Evolutionary conservation across 92 coral and sea anemone genomes (phyloP).

Genomic region (Porites lobata): DNA sequence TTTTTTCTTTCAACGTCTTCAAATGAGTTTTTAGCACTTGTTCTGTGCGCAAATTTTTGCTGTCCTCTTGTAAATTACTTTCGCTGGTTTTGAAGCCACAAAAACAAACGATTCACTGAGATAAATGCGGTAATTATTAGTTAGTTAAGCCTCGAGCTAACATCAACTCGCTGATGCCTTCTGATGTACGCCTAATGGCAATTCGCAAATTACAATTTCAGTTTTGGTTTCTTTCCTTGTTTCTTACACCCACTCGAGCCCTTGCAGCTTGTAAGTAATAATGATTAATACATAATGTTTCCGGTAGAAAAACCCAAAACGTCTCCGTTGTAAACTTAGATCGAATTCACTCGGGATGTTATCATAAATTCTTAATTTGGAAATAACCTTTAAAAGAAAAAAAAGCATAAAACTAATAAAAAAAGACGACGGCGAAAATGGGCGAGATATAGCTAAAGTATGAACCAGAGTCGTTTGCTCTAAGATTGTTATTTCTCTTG

Average conservation of each 20-base stretch:
- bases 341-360: constrained; percentile 1
- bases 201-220: constrained; percentile 29
- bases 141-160: constrained; percentile 59
- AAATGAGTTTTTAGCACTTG: neutral
- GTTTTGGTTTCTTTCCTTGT: constrained; percentile 24
- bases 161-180: constrained; percentile 50
- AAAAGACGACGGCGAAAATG: neutral
- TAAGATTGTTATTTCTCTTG: neutral
- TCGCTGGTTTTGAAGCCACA: constrained; percentile 24
- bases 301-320: constrained; percentile 38
- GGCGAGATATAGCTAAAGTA: neutral
- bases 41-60: neutral
- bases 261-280: constrained; percentile 11
- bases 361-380: neutral
- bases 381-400: neutral
- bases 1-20: neutral
- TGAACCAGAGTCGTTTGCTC: neutral
- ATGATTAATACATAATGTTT: constrained; percentile 1
- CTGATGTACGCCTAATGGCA: constrained; percentile 49
- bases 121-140: constrained; percentile 53
- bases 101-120: constrained; percentile 41
- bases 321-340: constrained; percentile 29
- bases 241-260: constrained; percentile 22
- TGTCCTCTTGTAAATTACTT: constrained; percentile 22
- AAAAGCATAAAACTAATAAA: too few relatives aligned